Percentiles rank a stretch among this genome's conserved stretches.
Evolutionary conservation across 2,888 invertebrate genomes (phyloP).

Genomic region (Caprella mutica): DNA sequence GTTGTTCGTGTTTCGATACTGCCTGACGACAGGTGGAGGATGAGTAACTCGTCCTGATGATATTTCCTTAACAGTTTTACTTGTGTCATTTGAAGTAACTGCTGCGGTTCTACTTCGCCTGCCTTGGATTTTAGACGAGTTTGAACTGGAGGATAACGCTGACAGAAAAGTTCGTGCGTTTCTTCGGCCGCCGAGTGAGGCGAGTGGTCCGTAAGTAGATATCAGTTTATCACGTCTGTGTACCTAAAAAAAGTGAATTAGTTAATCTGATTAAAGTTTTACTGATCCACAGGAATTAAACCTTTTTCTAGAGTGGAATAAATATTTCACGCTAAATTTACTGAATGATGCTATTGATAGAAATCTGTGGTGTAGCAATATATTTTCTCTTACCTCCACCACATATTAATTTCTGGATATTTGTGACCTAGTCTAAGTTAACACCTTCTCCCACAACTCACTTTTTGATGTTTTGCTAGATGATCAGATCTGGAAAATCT

Average conservation of each 20-base stretch:
- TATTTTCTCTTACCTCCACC: not conserved
- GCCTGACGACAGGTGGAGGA: too few species aligned
- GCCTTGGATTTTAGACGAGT: too few species aligned
- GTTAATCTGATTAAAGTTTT: not conserved
- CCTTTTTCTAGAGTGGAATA: not conserved
- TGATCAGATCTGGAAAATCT: constrained; percentile 88
- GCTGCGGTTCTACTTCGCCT: too few species aligned
- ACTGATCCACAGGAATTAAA: not conserved
- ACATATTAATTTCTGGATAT: too few species aligned
- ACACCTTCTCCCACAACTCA: constrained; percentile 31
- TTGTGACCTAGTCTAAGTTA: too few species aligned
- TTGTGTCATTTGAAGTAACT: too few species aligned
- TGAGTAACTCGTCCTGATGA: too few species aligned
- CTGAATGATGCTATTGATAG: not conserved
- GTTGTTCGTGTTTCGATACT: too few species aligned
- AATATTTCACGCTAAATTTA: not conserved
- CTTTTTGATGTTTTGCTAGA: constrained; percentile 73
- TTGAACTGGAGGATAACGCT: too few species aligned
- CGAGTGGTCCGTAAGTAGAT: constrained; percentile 21
- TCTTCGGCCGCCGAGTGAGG: not conserved
- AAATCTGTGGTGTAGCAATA: not conserved
- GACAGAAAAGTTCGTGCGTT: constrained; percentile 10
- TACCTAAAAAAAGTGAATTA: constrained; percentile 10
- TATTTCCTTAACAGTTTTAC: too few species aligned
- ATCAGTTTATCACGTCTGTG: constrained; percentile 24